Conservation (phyloP, 2,797 vertebrate genomes). For the Sebastes oblongus region DNA sequence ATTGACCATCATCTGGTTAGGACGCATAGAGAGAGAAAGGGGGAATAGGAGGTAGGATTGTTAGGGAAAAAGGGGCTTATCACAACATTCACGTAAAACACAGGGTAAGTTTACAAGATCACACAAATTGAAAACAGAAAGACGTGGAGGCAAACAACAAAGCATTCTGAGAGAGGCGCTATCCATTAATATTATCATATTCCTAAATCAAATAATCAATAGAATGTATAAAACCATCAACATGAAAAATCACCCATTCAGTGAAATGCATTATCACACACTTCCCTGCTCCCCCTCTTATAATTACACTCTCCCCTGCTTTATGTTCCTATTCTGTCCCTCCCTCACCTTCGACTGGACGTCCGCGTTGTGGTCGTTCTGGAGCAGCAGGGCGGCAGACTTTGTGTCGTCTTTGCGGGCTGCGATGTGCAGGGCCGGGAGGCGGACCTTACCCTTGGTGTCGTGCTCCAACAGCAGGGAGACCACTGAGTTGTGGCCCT, state of each 20-base stretch:
- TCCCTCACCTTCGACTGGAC: conserved; percentile 94
- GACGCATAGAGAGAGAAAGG: conserved; percentile 78
- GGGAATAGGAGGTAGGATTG: conserved; percentile 61
- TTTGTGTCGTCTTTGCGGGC: conserved; percentile 98
- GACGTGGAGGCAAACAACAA: conserved; percentile 16
- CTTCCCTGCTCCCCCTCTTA: background rate
- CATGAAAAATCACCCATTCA: background rate
- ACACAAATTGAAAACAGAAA: conserved; percentile 16
- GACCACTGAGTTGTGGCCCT: conserved; percentile 95
- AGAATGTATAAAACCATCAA: conserved; percentile 10
- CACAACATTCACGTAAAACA: conserved; percentile 34
- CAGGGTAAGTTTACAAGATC: conserved; percentile 27
- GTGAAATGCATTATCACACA: background rate
- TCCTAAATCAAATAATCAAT: background rate
- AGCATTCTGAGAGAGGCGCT: background rate
- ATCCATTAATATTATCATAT: background rate
- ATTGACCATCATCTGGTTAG: conserved; percentile 99
- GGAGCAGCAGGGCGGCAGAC: conserved; percentile 93
- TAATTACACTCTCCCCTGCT: no score
- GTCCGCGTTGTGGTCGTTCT: conserved; percentile 97
- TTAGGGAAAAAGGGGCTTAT: conserved; percentile 55
- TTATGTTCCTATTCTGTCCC: background rate
- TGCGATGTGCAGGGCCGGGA: conserved; percentile 95
- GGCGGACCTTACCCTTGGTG: conserved; percentile 95
- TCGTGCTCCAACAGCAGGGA: conserved; percentile 96